These are phyloP conservation scores for Dichetophora obliterata DNA, from an alignment of 2,888 invertebrate genomes.

Conservation along the genomic window DNA sequence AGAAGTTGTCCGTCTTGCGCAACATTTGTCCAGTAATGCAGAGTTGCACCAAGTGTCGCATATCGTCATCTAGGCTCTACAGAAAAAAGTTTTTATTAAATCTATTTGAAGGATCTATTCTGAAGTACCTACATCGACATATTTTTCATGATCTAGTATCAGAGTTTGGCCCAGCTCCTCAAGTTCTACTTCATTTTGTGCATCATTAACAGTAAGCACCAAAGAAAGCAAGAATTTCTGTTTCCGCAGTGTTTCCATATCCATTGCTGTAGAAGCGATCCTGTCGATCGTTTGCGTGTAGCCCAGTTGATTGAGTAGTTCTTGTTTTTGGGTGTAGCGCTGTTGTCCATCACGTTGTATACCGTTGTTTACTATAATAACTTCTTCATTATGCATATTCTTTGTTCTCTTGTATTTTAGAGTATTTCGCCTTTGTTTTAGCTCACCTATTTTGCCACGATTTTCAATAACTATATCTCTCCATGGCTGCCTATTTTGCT, in stretches of 20 bases:
- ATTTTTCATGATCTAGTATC: slow-evolving; percentile 11
- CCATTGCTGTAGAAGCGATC: neutral
- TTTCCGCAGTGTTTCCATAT: slow-evolving; percentile 16
- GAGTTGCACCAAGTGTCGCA: slow-evolving; percentile 30
- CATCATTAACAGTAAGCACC: slow-evolving; percentile 17
- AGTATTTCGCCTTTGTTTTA: neutral
- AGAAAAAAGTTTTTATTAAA: neutral
- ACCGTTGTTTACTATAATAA: slow-evolving; percentile 36
- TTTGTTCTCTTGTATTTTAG: neutral
- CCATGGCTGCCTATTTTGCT: too few relatives aligned
- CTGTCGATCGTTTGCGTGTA: neutral
- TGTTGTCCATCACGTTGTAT: neutral
- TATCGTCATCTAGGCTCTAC: slow-evolving; percentile 33
- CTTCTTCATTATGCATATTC: neutral
- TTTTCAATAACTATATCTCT: slow-evolving; percentile 11
- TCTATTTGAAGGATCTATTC: neutral
- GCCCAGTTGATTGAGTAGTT: neutral
- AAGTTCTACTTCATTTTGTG: neutral
- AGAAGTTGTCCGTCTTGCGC: slow-evolving; percentile 10
- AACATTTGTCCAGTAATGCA: slow-evolving; percentile 11
- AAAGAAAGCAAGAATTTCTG: slow-evolving; percentile 30
- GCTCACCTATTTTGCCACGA: slow-evolving; percentile 32
- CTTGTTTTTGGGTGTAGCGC: neutral
- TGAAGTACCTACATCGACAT: slow-evolving; percentile 16
- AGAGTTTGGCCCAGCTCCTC: slow-evolving; percentile 22